Evolutionary conservation across 2,888 invertebrate genomes (phyloP), one percentile per base, ranked within the genome.

Genomic region (Anticlea derivata): DNA sequence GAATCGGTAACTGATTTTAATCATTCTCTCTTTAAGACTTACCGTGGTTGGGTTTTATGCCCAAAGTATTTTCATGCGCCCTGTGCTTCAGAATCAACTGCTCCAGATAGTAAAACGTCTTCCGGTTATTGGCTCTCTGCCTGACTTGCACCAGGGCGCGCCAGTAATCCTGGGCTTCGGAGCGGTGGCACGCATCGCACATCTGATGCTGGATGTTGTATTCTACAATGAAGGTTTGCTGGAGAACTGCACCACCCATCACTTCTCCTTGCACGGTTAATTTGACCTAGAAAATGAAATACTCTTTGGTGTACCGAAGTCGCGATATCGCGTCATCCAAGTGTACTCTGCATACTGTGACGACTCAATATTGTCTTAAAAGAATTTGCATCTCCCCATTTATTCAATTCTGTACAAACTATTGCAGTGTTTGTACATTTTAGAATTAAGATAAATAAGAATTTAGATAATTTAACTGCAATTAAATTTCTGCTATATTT

Each of bases 131-230:
- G 0, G 96, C 94, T 50, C 95, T 93, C 72, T 97, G 97, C 22
- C 97, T 91, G 4, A 97, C 94, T 94, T 99, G 95, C 45, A 97
- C 96, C 80, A 97, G 69, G 29, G 99, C 97, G 69, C 96, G 95
- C 99, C 99, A 99, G 77, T 94, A 99, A 84, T 99, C 96, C 80
- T 99, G 98, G 0, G 99, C 99, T 83, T 99, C 99, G 0, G 95
- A 94, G 8, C 98, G 94, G 80, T 99, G 99, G 80, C 99, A 99
- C 51, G 98, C 97, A 74, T 97, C 96, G 81, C 99, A 99, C 97
- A 99, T 98, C 81, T 98, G 98, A 87, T 96, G 95, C 69, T 94
- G 95, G 0, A 99, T 93, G 0, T 94, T 94, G 78, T 95, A 99
- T 78, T 99, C 99, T 1, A 99, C 98, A 29, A 98, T 92, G 77